Conservation (phyloP, 2,113 vertebrate species). For the Elaphurus davidianus region DNA sequence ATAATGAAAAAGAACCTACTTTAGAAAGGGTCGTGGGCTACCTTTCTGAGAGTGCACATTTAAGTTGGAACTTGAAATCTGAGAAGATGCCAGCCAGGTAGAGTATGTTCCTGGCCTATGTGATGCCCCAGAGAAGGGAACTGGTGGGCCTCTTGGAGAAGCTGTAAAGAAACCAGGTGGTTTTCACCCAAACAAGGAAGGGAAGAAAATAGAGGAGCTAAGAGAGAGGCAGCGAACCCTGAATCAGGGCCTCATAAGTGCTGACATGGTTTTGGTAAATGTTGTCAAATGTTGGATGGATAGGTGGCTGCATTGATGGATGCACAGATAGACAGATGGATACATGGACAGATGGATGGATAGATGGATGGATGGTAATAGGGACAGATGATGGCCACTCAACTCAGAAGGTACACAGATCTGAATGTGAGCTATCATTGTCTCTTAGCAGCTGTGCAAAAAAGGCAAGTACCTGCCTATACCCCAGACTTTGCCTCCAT, state of each 20-base stretch:
- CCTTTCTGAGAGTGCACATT: neutral
- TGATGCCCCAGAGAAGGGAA: neutral
- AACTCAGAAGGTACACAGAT: neutral
- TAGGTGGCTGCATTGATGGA: neutral
- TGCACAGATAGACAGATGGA: neutral
- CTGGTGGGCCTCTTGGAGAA: neutral
- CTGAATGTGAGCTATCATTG: neutral
- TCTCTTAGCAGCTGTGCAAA: neutral
- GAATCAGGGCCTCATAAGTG: neutral
- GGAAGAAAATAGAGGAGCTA: neutral
- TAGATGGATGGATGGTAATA: neutral
- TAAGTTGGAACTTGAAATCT: neutral
- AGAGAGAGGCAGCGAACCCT: neutral
- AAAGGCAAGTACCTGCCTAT: neutral
- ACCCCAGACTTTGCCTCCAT: neutral
- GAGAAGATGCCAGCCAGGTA: neutral
- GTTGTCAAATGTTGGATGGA: neutral
- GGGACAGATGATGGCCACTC: neutral
- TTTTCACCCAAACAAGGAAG: neutral
- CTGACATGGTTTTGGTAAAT: neutral
- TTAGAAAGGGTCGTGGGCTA: neutral
- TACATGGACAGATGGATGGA: rapidly evolving
- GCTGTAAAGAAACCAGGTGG: neutral
- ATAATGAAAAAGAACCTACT: neutral
- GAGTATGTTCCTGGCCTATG: neutral